A percentile compares a stretch with the other conserved stretches of the same genome.
These are phyloP conservation scores for Mus pahari DNA, from an alignment of 2,113 vertebrate genomes.

Conservation along the genomic window DNA sequence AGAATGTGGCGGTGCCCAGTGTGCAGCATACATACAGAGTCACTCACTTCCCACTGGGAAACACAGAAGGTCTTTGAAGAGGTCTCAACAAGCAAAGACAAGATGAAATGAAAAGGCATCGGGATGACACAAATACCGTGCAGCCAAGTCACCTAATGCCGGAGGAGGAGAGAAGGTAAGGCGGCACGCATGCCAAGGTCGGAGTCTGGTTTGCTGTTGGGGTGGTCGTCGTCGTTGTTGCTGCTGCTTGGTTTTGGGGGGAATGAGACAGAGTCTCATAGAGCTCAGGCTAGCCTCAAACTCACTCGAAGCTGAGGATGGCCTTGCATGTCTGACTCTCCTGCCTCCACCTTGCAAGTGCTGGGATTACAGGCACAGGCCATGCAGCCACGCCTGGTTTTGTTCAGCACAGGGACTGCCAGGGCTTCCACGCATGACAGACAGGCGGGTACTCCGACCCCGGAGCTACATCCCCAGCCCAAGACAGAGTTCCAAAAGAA, in stretches of 20 bases:
- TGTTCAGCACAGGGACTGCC: neutral
- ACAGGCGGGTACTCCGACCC: no score
- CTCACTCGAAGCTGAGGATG: neutral
- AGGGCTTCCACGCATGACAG: neutral
- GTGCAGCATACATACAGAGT: neutral
- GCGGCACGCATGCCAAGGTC: neutral
- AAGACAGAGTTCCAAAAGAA: neutral
- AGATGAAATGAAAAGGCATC: neutral
- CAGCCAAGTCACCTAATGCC: neutral
- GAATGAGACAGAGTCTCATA: neutral
- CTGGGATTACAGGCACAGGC: neutral
- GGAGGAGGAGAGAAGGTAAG: neutral
- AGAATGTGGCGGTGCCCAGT: neutral
- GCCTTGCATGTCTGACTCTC: neutral
- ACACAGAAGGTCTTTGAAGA: neutral
- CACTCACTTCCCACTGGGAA: neutral
- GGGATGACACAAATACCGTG: neutral
- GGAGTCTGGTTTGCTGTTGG: neutral
- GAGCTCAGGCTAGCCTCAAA: neutral
- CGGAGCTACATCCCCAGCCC: neutral
- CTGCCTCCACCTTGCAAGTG: neutral
- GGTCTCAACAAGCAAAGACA: neutral
- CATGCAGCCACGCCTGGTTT: neutral
- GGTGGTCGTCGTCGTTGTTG: no score
- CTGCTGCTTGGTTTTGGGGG: neutral